Percentiles rank a stretch among this genome's conserved stretches.
Conservation (phyloP, 2,888 invertebrate genomes). For the Corbicula japonica region DNA sequence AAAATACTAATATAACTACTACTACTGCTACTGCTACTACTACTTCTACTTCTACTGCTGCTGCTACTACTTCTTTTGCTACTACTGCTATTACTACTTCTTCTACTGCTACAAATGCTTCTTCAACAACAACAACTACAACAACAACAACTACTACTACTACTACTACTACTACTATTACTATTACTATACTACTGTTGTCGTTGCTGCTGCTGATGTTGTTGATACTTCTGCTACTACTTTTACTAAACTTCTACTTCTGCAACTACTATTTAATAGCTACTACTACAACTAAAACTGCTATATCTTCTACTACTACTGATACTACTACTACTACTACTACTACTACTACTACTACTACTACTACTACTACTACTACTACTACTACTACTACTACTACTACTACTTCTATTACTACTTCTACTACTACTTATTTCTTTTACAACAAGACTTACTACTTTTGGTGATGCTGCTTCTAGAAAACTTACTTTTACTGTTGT, state of each 20-base stretch:
- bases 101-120: no score
- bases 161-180: no score
- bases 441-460: neutral
- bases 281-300: neutral
- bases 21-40: no score
- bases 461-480: neutral
- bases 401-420: no score
- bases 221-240: conserved; percentile 1
- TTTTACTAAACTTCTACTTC: neutral
- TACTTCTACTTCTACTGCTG: no score
- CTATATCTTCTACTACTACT: no score
- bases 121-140: no score
- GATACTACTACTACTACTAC: conserved; percentile 4
- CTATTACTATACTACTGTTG: neutral
- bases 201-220: no score
- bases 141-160: no score
- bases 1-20: no score
- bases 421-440: neutral
- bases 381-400: conserved; percentile 4
- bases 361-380: conserved; percentile 2
- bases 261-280: neutral
- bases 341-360: conserved; percentile 4
- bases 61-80: no score
- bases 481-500: neutral
- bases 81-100: no score